Percentiles rank a stretch among this genome's conserved stretches.
Conservation (phyloP, 2,888 invertebrate species). For the Cheilosia soror region DNA sequence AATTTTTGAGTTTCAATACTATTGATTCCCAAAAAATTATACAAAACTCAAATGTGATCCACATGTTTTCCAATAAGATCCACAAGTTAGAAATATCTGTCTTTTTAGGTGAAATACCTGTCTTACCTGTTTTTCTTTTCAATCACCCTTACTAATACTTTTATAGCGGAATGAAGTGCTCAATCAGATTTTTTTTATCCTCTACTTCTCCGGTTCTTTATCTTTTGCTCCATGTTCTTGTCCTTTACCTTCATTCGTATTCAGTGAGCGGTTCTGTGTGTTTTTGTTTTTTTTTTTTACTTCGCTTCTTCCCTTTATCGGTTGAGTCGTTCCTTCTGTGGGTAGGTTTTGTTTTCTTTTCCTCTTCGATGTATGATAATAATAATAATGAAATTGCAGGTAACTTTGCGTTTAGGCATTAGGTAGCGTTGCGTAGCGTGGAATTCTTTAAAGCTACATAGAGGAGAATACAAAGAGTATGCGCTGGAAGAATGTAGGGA, state of each 20-base stretch:
- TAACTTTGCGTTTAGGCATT: conserved; percentile 74
- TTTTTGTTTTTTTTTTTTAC: conserved; percentile 29
- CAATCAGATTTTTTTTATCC: conserved; percentile 62
- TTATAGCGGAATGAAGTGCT: conserved; percentile 81
- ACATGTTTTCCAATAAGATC: conserved; percentile 47
- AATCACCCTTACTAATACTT: conserved; percentile 82
- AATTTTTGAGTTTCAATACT: neutral
- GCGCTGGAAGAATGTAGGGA: conserved; percentile 57
- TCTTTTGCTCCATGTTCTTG: conserved; percentile 57
- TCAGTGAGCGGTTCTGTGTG: conserved; percentile 49
- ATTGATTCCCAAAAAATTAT: neutral
- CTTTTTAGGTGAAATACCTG: conserved; percentile 81
- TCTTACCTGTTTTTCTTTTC: conserved; percentile 82
- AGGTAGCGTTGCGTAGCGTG: conserved; percentile 70
- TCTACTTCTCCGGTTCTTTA: conserved; percentile 15
- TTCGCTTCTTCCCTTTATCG: conserved; percentile 50
- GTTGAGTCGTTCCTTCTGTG: conserved; percentile 47
- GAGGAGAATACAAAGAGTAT: conserved; percentile 25
- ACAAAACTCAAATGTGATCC: conserved; percentile 1
- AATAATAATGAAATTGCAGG: conserved; percentile 73
- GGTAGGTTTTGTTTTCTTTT: conserved; percentile 18
- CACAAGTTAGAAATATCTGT: conserved; percentile 43
- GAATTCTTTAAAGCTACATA: conserved; percentile 42
- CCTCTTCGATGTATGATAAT: conserved; percentile 50
- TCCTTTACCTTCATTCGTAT: conserved; percentile 74